Conservation (phyloP, 2,888 invertebrate species). For the Ennomos erosarius region DNA sequence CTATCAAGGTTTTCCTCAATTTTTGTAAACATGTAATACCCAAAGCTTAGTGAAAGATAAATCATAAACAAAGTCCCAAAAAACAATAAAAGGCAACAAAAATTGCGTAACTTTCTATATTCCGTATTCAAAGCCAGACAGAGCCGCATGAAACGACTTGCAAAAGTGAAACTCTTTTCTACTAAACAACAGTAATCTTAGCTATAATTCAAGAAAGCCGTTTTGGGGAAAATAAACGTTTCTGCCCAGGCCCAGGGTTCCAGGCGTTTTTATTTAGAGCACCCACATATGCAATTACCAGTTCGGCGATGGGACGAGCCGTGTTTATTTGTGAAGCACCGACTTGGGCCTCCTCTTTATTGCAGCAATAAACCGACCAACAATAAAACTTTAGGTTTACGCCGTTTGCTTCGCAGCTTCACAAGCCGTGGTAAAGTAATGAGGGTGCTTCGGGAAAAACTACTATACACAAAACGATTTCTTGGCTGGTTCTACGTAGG, state of each 20-base stretch:
- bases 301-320: slow-evolving; percentile 39
- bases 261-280: slow-evolving; percentile 42
- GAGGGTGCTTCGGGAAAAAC: slow-evolving; percentile 35
- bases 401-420: slow-evolving; percentile 47
- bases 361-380: slow-evolving; percentile 60
- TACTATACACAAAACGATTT: slow-evolving; percentile 27
- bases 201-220: slow-evolving; percentile 37
- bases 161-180: slow-evolving; percentile 36
- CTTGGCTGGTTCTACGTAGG: slow-evolving; percentile 15
- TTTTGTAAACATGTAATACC: too few species aligned
- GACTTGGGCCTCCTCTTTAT: slow-evolving; percentile 55
- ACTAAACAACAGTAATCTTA: slow-evolving; percentile 37
- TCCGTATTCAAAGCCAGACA: slow-evolving; percentile 29
- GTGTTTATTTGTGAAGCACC: slow-evolving; percentile 59
- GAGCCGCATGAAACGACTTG: slow-evolving; percentile 33
- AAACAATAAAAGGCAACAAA: slow-evolving; percentile 30
- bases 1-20: too few species aligned
- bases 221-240: slow-evolving; percentile 35
- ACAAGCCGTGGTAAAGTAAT: slow-evolving; percentile 47
- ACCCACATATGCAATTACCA: slow-evolving; percentile 53
- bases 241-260: slow-evolving; percentile 11
- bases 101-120: slow-evolving; percentile 33
- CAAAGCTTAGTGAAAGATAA: slow-evolving; percentile 1
- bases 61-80: slow-evolving; percentile 7
- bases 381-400: slow-evolving; percentile 66